Percentiles rank a stretch among this genome's conserved stretches.
These are phyloP conservation scores for Pipistrellus nathusii DNA, from an alignment of 2,797 vertebrate genomes.

Conservation along the genomic window DNA sequence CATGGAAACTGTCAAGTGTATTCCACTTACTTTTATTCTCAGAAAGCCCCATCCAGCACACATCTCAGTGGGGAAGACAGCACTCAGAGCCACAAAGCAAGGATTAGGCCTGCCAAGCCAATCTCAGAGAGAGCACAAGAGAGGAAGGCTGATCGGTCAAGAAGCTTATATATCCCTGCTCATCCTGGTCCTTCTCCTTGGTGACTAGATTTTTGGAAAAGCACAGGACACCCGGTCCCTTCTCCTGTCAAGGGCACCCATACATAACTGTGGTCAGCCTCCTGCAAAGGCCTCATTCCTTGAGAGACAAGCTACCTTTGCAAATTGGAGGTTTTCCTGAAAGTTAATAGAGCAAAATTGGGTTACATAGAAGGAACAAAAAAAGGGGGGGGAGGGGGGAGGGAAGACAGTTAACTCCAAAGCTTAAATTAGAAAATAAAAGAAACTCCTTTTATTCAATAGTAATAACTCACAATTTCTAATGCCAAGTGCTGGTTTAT, in stretches of 20 bases:
- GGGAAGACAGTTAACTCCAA: constrained; percentile 1
- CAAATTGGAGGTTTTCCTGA: constrained; percentile 57
- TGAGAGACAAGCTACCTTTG: constrained; percentile 44
- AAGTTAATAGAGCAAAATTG: constrained; percentile 53
- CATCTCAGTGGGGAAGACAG: not conserved
- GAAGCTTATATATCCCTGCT: not conserved
- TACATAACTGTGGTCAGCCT: not conserved
- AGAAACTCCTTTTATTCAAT: constrained; percentile 47
- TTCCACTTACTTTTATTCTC: constrained; percentile 41
- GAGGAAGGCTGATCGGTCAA: not conserved
- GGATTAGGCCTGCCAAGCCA: not conserved
- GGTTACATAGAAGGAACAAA: constrained; percentile 41
- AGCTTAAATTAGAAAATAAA: constrained; percentile 58
- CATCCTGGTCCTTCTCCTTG: not conserved
- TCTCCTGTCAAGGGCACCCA: not conserved
- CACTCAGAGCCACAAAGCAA: not conserved
- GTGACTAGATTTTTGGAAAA: not conserved
- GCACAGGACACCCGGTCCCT: not conserved
- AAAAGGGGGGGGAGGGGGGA: accelerated
- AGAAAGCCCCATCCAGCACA: not conserved
- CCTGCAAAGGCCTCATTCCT: not conserved
- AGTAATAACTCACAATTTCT: constrained; percentile 48
- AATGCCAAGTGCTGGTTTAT: not conserved
- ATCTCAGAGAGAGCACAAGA: not conserved
- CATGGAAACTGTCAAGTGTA: not conserved